These are phyloP conservation scores for Drosophila flavopinicola DNA, from an alignment of 2,888 invertebrate species.

Conservation along the genomic window DNA sequence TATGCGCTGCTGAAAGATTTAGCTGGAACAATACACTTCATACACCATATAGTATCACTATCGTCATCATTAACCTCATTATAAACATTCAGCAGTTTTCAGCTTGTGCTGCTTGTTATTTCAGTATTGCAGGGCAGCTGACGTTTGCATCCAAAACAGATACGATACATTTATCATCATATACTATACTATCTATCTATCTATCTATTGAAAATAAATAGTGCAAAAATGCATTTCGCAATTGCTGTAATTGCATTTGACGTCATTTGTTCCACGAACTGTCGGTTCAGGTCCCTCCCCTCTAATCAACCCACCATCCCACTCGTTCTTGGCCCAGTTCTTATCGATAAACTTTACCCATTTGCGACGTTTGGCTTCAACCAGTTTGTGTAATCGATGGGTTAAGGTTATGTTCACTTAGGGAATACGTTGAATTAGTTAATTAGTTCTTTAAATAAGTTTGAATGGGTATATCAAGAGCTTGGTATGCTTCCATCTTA, in stretches of 20 bases:
- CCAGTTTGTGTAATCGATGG: slow-evolving; percentile 50
- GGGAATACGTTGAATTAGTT: neutral
- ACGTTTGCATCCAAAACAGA: slow-evolving; percentile 38
- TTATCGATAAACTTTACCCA: slow-evolving; percentile 32
- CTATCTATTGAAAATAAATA: slow-evolving; percentile 54
- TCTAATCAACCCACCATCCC: neutral
- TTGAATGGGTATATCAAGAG: too few species aligned
- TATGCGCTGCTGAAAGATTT: slow-evolving; percentile 46
- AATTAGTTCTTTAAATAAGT: too few species aligned
- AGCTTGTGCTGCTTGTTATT: neutral
- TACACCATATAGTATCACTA: neutral
- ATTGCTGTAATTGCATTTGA: slow-evolving; percentile 48
- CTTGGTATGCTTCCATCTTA: too few species aligned
- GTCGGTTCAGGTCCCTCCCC: neutral
- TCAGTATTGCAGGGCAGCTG: too few species aligned
- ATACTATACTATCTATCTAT: too few species aligned
- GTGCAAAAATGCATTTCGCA: slow-evolving; percentile 56
- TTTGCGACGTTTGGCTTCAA: slow-evolving; percentile 19
- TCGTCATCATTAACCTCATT: slow-evolving; percentile 33
- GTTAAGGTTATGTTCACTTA: neutral
- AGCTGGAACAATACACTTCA: slow-evolving; percentile 21
- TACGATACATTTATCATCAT: slow-evolving; percentile 27
- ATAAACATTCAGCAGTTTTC: slow-evolving; percentile 1
- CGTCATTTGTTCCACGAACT: slow-evolving; percentile 15
- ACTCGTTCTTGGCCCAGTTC: slow-evolving; percentile 1